Conservation (phyloP, 2,797 vertebrate genomes). For the Labroides dimidiatus region DNA sequence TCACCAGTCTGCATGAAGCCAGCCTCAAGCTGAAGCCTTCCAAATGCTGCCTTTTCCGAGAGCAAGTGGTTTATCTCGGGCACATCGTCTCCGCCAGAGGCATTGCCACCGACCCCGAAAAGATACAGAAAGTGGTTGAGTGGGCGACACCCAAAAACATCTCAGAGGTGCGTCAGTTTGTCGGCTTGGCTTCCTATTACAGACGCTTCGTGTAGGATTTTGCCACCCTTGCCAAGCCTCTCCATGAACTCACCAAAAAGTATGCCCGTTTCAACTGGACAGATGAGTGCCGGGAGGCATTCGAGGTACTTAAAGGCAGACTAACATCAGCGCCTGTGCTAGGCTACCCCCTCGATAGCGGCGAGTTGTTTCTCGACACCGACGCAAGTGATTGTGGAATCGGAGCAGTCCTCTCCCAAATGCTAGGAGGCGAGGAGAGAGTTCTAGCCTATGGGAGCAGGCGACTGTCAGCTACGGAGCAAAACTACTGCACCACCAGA, state of each 20-base stretch:
- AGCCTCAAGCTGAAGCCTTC: conserved; percentile 5
- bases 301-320: background rate
- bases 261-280: conserved; percentile 34
- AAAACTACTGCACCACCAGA: no score
- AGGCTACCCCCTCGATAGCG: background rate
- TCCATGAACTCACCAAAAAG: conserved; percentile 40
- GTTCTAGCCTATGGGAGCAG: background rate
- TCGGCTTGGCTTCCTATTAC: conserved; percentile 40
- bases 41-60: conserved; percentile 9
- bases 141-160: background rate
- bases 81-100: conserved; percentile 10
- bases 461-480: no score
- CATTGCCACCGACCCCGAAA: background rate
- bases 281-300: conserved; percentile 4
- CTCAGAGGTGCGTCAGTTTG: conserved; percentile 21
- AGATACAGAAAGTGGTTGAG: background rate
- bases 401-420: conserved; percentile 5
- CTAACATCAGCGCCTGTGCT: background rate
- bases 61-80: conserved; percentile 13
- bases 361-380: background rate
- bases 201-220: conserved; percentile 30
- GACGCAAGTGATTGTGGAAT: conserved; percentile 17
- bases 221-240: conserved; percentile 1
- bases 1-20: background rate
- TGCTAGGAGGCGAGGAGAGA: background rate